Base-by-base conservation (phyloP, 30 jellyfish, hydroid and myxozoan species). In the Chironex yamaguchii region DNA sequence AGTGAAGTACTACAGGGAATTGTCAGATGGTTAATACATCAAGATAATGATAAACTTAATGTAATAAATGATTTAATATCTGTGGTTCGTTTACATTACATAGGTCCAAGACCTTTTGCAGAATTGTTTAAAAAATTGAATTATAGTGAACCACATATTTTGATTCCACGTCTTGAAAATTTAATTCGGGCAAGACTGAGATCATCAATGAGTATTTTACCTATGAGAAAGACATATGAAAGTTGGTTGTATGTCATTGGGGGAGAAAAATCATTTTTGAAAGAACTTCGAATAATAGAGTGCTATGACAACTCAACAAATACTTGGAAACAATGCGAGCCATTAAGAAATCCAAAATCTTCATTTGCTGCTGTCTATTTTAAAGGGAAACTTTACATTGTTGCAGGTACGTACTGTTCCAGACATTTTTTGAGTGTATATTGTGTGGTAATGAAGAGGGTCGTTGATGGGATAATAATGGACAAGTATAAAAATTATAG, bases 171-270 rank as follows among this genome's bases (percentile, higher is more conserved):
- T 9, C 52, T 31, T 65, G 58, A 62, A 27, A 42, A 42, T 0
- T 70, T 78, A 9, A 2, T 34, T n/a, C 53, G 65, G 3, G n/a
- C n/a, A n/a, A n/a, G n/a, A n/a, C 66, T 65, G 12, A 36, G 28
- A 53, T 65, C 80, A 3, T 33, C 79, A 13, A 86, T n/a, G 17
- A 26, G 70, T 51, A 76, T 52, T 14, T 17, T 31, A 0, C 23
- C 31, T 3, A 85, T 91, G 96, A 71, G 98, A 53, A 54, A 29
- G 27, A 86, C 95, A n/a, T 92, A 86, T 53, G 66, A 65, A 54
- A 84, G 82, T 27, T 92, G 97, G 97, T 36, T 92, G 96, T 77
- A 92, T 65, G 85, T 87, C 2, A 49, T 92, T 20, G 98, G 98
- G 35, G 98, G 98, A 0, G 98, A 92, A 34, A 82, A 68, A 28